Evolutionary conservation across 2,113 vertebrate genomes (phyloP).

Genomic region (Trematomus loennbergii): DNA sequence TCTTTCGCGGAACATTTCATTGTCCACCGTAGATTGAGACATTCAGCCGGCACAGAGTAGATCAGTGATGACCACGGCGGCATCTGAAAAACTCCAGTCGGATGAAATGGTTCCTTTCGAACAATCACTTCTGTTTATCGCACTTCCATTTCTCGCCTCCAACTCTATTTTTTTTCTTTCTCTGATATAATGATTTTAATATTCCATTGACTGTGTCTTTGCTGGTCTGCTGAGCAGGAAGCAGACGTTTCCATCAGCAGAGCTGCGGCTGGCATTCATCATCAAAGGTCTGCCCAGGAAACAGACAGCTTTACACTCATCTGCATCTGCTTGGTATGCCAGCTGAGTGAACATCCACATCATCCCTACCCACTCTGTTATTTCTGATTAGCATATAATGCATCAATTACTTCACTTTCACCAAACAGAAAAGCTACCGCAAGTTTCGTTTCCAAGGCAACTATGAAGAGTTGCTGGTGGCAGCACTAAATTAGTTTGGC

Average conservation of each 20-base stretch:
- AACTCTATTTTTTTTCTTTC: conserved; percentile 24
- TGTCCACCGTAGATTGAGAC: conserved; percentile 7
- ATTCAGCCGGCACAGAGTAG: conserved; percentile 9
- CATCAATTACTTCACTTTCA: conserved; percentile 81
- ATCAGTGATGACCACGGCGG: conserved; percentile 28
- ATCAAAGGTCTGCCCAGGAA: conserved; percentile 79
- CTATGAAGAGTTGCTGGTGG: conserved; percentile 64
- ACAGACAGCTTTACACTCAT: conserved; percentile 74
- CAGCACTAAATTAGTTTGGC: conserved; percentile 73
- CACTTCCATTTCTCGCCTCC: conserved; percentile 41
- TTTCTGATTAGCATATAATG: conserved; percentile 83
- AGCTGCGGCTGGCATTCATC: conserved; percentile 76
- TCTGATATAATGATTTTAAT: conserved; percentile 75
- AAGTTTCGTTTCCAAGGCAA: conserved; percentile 81
- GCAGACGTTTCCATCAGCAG: conserved; percentile 78
- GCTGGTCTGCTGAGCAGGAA: conserved; percentile 80
- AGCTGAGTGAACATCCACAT: conserved; percentile 72
- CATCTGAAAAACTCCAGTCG: conserved; percentile 8
- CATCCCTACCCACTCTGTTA: conserved; percentile 74
- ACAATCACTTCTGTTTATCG: conserved; percentile 47
- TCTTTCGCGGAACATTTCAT: conserved; percentile 8
- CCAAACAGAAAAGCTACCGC: conserved; percentile 67
- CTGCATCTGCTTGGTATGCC: conserved; percentile 82
- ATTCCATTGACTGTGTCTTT: conserved; percentile 76
- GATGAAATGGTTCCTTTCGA: conserved; percentile 49